Percentiles rank a stretch among this genome's conserved stretches.
Evolutionary conservation across 2,888 invertebrate genomes (phyloP).

Genomic region (Beris morrisii): DNA sequence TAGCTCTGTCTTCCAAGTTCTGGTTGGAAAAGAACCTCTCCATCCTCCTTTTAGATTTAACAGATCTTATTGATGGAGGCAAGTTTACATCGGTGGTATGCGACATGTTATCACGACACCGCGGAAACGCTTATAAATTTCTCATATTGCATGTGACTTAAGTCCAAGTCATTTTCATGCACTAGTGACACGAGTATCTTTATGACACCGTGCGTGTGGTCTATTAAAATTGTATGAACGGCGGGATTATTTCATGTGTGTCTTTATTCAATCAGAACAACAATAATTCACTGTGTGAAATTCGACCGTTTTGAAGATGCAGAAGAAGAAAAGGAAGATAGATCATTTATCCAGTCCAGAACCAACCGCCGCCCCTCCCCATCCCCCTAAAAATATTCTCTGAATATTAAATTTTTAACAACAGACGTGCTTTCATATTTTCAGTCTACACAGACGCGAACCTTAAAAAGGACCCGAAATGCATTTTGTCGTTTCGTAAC

Average conservation of each 20-base stretch:
- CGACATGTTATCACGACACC: conserved; percentile 5
- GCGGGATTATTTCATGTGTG: too few relatives aligned
- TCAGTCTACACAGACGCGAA: too few relatives aligned
- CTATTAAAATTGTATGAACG: neutral
- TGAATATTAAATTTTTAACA: too few relatives aligned
- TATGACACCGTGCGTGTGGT: neutral
- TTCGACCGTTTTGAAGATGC: neutral
- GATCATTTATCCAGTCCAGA: too few relatives aligned
- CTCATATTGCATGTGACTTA: conserved; percentile 3
- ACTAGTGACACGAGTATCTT: neutral
- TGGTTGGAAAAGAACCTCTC: neutral
- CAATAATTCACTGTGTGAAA: neutral
- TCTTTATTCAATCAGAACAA: too few relatives aligned
- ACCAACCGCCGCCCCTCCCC: too few relatives aligned
- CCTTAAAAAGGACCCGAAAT: conserved; percentile 17
- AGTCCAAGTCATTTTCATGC: neutral
- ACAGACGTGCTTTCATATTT: too few relatives aligned
- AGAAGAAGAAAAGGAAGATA: neutral
- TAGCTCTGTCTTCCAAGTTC: neutral
- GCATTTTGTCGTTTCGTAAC: conserved; percentile 20
- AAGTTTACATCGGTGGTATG: too few relatives aligned
- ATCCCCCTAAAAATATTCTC: too few relatives aligned
- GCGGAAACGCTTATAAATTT: neutral
- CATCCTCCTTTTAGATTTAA: neutral
- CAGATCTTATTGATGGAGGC: neutral